phyloP scores from a whole-genome alignment of 1,140 invertebrate genomes.

The Papilio glaucus region DNA sequence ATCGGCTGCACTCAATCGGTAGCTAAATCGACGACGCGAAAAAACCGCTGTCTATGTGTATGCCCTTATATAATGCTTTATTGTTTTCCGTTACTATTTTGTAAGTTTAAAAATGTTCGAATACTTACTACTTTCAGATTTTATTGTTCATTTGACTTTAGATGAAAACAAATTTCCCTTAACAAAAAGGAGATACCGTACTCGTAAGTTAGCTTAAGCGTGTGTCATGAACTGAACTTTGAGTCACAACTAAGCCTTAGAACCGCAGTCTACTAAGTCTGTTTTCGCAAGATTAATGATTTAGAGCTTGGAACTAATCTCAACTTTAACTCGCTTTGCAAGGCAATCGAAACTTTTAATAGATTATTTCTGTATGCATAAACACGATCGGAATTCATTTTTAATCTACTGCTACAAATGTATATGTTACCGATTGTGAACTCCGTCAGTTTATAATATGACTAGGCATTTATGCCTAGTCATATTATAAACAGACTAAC shows the following conservation, averaged over 20 bases:
- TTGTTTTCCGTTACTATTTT: not conserved
- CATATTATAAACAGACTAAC: too few species aligned
- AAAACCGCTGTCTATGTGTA: not conserved
- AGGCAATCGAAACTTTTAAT: conserved; percentile 35
- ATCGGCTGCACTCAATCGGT: conserved; percentile 1
- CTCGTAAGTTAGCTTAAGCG: not conserved
- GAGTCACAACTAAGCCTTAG: conserved; percentile 29
- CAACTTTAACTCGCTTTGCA: conserved; percentile 31
- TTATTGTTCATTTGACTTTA: too few species aligned
- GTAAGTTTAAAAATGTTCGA: not conserved
- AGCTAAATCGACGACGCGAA: conserved; percentile 11
- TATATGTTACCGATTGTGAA: too few species aligned
- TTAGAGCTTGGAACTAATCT: conserved; percentile 33
- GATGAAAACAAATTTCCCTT: conserved; percentile 11
- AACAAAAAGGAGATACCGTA: conserved; percentile 7
- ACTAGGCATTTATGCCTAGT: too few species aligned
- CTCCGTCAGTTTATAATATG: too few species aligned
- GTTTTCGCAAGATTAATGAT: conserved; percentile 34
- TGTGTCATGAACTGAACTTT: conserved; percentile 24
- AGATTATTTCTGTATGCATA: conserved; percentile 24
- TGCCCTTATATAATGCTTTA: not conserved
- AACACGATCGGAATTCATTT: conserved; percentile 11
- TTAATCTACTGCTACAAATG: not conserved
- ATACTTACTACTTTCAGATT: not conserved
- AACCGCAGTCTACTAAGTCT: conserved; percentile 32